Evolutionary conservation across 2,113 vertebrate genomes (phyloP).

Genomic region (Orthonyx spaldingii): DNA sequence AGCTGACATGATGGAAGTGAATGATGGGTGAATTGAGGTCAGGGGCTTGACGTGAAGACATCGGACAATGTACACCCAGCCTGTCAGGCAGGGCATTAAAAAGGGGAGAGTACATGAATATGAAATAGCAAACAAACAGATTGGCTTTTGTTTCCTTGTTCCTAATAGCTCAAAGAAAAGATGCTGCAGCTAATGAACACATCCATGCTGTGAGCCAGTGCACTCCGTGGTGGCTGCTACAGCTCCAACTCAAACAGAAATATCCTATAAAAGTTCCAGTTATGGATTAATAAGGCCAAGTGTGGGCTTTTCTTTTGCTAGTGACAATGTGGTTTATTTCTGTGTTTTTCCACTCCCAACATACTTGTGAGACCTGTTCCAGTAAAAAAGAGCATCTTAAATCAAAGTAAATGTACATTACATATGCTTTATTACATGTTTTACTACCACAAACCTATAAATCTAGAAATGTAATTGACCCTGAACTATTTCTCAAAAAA

Average conservation of each 20-base stretch:
- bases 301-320: not conserved
- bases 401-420: not conserved
- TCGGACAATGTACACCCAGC: slow-evolving; percentile 33
- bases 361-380: not conserved
- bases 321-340: not conserved
- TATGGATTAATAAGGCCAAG: not conserved
- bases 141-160: slow-evolving; percentile 54
- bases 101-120: slow-evolving; percentile 60
- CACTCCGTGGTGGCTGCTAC: not conserved
- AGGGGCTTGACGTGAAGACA: slow-evolving; percentile 28
- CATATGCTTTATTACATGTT: not conserved
- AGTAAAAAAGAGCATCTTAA: not conserved
- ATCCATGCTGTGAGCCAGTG: not conserved
- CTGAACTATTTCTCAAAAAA: not conserved
- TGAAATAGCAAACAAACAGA: slow-evolving; percentile 64
- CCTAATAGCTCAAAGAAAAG: slow-evolving; percentile 30
- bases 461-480: not conserved
- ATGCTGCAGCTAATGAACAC: slow-evolving; percentile 56
- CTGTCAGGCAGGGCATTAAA: slow-evolving; percentile 65
- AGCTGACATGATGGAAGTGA: slow-evolving; percentile 63
- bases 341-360: not conserved
- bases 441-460: not conserved
- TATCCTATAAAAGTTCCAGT: not conserved
- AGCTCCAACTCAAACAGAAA: slow-evolving; percentile 6
- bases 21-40: slow-evolving; percentile 61